Evolutionary conservation across 2,797 vertebrate genomes (phyloP).

Genomic region (Rallus crepitans): DNA sequence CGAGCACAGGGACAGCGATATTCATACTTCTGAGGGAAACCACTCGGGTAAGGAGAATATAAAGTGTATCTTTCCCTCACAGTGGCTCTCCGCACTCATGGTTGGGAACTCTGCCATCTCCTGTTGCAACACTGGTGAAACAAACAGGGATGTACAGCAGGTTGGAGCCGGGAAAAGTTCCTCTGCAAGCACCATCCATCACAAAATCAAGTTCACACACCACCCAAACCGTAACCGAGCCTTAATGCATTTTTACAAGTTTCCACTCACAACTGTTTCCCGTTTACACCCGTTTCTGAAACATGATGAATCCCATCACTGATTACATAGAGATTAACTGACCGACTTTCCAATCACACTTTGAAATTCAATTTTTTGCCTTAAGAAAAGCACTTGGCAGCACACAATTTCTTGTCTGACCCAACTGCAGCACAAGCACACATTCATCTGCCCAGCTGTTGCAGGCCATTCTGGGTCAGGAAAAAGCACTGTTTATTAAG

Average conservation of each 20-base stretch:
- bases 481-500: not conserved
- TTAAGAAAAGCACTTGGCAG: not conserved
- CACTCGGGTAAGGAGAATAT: not conserved
- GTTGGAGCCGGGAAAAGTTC: no score
- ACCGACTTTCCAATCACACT: not conserved
- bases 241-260: not conserved
- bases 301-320: not conserved
- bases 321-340: not conserved
- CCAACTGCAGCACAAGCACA: fast-evolving
- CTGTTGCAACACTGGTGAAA: not conserved
- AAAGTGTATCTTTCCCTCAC: not conserved
- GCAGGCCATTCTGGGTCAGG: not conserved
- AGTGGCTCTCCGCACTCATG: fast-evolving
- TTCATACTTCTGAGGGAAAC: not conserved
- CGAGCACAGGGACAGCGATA: not conserved
- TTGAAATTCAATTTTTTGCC: not conserved
- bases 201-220: not conserved
- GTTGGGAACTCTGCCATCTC: conserved; percentile 29
- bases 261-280: not conserved
- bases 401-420: not conserved
- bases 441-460: fast-evolving
- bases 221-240: fast-evolving
- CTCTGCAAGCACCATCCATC: not conserved
- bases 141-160: not conserved
- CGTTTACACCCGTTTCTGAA: not conserved